phyloP scores from a whole-genome alignment of 35 echinoderm and acorn worm species.

The Patiria miniata region DNA sequence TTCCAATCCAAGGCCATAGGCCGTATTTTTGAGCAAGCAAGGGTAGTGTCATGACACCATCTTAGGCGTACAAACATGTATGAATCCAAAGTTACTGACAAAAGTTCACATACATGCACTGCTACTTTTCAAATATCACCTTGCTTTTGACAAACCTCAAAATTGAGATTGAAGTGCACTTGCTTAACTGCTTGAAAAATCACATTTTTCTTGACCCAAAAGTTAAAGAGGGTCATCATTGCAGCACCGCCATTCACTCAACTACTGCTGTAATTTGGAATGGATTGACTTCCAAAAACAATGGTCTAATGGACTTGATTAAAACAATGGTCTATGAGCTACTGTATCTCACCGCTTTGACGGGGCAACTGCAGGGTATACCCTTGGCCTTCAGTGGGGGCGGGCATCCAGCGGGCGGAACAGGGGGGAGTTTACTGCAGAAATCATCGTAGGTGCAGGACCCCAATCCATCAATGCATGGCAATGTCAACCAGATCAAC shows the following conservation, averaged over 20 bases:
- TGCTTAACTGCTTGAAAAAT: too few relatives aligned
- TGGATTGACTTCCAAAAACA: background rate
- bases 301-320: background rate
- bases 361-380: background rate
- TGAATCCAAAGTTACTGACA: too few relatives aligned
- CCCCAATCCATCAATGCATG: slow-evolving; percentile 36
- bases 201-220: too few relatives aligned
- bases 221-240: background rate
- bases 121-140: too few relatives aligned
- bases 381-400: background rate
- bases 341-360: background rate
- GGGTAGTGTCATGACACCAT: too few relatives aligned
- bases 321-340: background rate
- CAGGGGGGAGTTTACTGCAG: background rate
- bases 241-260: background rate
- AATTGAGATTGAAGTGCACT: too few relatives aligned
- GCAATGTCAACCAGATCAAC: slow-evolving; percentile 26
- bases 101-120: too few relatives aligned
- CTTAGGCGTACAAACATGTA: too few relatives aligned
- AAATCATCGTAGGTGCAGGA: slow-evolving; percentile 55
- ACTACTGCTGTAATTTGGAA: background rate
- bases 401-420: background rate
- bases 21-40: too few relatives aligned
- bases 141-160: too few relatives aligned
- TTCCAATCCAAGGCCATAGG: too few relatives aligned